phyloP scores from a whole-genome alignment of 1,140 invertebrate genomes.

The Mylabris phalerata region DNA sequence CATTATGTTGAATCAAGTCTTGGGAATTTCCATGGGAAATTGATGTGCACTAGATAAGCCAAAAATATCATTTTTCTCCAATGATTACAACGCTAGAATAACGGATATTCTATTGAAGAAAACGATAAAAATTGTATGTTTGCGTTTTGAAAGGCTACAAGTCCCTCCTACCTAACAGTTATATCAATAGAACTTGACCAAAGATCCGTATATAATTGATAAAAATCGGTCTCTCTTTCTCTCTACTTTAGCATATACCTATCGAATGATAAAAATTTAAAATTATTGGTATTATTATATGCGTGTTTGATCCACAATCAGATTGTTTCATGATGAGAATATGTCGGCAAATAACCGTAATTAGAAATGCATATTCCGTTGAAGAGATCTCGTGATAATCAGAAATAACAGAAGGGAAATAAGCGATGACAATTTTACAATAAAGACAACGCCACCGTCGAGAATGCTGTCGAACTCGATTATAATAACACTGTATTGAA shows the following conservation, averaged over 20 bases:
- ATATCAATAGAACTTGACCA: not conserved
- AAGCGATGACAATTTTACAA: no score
- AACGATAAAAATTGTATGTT: not conserved
- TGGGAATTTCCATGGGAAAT: no score
- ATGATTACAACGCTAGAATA: no score
- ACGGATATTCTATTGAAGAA: not conserved
- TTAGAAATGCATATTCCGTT: slow-evolving; percentile 23
- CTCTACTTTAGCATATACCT: no score
- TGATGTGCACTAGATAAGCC: no score
- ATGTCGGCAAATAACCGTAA: slow-evolving; percentile 21
- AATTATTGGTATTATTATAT: slow-evolving; percentile 2
- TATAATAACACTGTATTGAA: no score
- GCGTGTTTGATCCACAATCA: slow-evolving; percentile 1
- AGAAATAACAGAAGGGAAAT: no score
- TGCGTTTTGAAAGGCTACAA: slow-evolving; percentile 3
- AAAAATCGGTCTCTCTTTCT: slow-evolving; percentile 4
- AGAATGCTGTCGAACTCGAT: no score
- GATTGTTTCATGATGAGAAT: slow-evolving; percentile 2
- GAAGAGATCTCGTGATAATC: no score
- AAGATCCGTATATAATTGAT: slow-evolving; percentile 11
- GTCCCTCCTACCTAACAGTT: slow-evolving; percentile 12
- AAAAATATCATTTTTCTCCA: no score
- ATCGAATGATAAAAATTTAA: slow-evolving; percentile 1
- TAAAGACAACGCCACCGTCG: no score
- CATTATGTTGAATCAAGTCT: not conserved